Evolutionary conservation across 2,888 invertebrate species (phyloP), one percentile per base, ranked within the genome.

Genomic region (Julus scandinavius): DNA sequence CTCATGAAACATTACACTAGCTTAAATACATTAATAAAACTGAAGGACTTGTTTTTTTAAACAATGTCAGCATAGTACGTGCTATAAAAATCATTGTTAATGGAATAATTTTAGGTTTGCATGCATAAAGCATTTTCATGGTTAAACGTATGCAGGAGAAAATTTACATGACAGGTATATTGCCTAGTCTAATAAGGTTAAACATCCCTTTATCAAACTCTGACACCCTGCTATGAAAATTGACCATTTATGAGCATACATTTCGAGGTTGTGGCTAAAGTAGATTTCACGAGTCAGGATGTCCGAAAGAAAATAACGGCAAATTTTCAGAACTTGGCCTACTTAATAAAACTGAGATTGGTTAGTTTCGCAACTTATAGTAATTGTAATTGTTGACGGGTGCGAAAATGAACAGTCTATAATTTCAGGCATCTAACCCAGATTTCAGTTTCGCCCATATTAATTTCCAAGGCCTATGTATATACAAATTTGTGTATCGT

Each of bases 391-490:
- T 9, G 54, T 54, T 6, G 54, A 54, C 15, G 54, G 20, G 20
- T 54, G 13, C 54, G 6, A 20, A 20, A 72, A 29, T 38, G 80
- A 2, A 80, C 80, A 80, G 80, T 80, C 80, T 80, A 80, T 80
- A 80, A 80, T 80, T 80, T 80, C 80, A 80, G 38, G 20, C 80
- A 80, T 80, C 13, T 38, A 80, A 80, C 80, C 80, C 38, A 80
- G 80, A 80, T 80, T 80, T 80, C 80, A 38, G 80, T 38, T 80
- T 80, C 80, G 80, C 80, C 38, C 80, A 80, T 80, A 80, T 80
- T 80, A 80, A 80, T 80, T 80, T 80, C 80, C 80, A 80, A 80
- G 80, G 80, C 38, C 80, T 80, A 29, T n/a, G n/a, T n/a, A n/a
- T 13, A 3, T 38, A 80, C 5, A 45, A 80, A 29, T 80, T 29